Evolutionary conservation across 2,888 invertebrate genomes (phyloP).

Genomic region (Petrolisthes cinctipes): DNA sequence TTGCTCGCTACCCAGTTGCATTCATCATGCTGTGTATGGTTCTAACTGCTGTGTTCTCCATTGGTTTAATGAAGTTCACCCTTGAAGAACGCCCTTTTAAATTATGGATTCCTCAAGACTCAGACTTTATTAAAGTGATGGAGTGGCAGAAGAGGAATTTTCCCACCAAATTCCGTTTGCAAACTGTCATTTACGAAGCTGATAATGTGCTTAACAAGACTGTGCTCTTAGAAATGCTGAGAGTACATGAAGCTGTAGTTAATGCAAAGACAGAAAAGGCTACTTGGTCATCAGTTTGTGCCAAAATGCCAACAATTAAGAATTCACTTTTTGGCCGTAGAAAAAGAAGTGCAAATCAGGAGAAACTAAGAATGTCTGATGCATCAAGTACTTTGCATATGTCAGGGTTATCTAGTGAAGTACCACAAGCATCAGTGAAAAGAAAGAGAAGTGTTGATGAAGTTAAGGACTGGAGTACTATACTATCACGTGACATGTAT

Average conservation of each 20-base stretch:
- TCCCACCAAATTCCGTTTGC: conserved; percentile 53
- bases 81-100: conserved; percentile 69
- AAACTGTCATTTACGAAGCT: conserved; percentile 57
- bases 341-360: conserved; percentile 31
- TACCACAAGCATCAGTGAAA: conserved; percentile 18
- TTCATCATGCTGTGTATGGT: conserved; percentile 57
- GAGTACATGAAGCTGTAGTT: conserved; percentile 57
- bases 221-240: conserved; percentile 56
- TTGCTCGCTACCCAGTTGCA: conserved; percentile 54
- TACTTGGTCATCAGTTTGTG: conserved; percentile 55
- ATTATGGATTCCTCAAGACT: conserved; percentile 82
- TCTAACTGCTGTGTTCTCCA: conserved; percentile 45
- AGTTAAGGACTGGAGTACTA: conserved; percentile 47
- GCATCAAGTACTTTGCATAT: background rate
- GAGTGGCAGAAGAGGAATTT: conserved; percentile 61
- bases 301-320: conserved; percentile 52
- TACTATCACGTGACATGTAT: conserved; percentile 42
- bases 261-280: conserved; percentile 42
- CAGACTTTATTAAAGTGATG: conserved; percentile 70
- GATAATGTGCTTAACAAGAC: conserved; percentile 60
- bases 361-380: background rate
- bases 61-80: conserved; percentile 62
- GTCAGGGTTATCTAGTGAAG: background rate
- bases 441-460: conserved; percentile 23
- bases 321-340: conserved; percentile 48